Evolutionary conservation across 2,888 invertebrate genomes (phyloP).

Genomic region (Chaetogeoica ovagalla): DNA sequence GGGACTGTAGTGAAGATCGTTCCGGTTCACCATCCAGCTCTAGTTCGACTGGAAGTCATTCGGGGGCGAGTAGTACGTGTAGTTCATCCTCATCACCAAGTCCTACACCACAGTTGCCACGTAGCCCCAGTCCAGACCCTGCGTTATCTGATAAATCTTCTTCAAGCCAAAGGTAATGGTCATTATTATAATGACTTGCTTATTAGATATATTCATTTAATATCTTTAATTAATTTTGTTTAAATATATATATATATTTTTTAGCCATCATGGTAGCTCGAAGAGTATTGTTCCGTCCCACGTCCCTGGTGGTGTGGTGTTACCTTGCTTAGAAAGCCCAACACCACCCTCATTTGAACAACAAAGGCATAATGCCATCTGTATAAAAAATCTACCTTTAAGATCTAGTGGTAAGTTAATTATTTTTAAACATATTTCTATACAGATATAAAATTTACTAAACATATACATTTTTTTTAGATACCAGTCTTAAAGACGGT

Average conservation of each 20-base stretch:
- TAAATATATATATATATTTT: slow-evolving; percentile 12
- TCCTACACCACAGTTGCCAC: slow-evolving; percentile 58
- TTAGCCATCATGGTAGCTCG: slow-evolving; percentile 56
- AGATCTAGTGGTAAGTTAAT: slow-evolving; percentile 67
- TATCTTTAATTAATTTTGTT: not conserved
- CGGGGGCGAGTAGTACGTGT: slow-evolving; percentile 61
- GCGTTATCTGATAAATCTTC: slow-evolving; percentile 58
- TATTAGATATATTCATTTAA: not conserved
- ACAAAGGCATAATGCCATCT: slow-evolving; percentile 81
- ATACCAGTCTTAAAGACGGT: slow-evolving; percentile 94
- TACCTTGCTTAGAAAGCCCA: slow-evolving; percentile 56
- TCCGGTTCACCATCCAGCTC: slow-evolving; percentile 62
- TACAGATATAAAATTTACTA: slow-evolving; percentile 57
- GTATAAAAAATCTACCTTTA: slow-evolving; percentile 86
- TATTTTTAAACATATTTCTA: slow-evolving; percentile 26
- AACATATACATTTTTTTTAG: slow-evolving; percentile 61
- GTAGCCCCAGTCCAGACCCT: slow-evolving; percentile 59
- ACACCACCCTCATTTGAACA: slow-evolving; percentile 64
- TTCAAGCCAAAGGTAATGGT: slow-evolving; percentile 58
- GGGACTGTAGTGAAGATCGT: slow-evolving; percentile 56
- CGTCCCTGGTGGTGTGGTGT: slow-evolving; percentile 57
- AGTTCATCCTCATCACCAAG: slow-evolving; percentile 64
- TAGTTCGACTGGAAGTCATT: slow-evolving; percentile 58
- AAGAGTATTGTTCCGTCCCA: slow-evolving; percentile 58
- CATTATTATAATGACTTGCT: not conserved